Base-by-base conservation (phyloP, 2,888 invertebrate species). In the Heliconius ismenius region DNA sequence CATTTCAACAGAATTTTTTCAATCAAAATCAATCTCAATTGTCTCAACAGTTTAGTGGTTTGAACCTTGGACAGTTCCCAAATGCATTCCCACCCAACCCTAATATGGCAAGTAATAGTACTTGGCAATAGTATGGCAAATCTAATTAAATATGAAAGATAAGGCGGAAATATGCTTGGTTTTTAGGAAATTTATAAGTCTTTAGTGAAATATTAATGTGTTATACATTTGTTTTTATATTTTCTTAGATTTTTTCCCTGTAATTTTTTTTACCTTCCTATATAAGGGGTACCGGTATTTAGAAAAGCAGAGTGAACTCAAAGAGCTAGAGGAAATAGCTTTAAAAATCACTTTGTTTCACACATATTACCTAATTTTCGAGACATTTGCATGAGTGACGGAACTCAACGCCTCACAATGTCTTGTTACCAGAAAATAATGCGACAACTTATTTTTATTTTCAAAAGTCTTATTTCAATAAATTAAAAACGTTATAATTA, bases 41-140 rank as follows among this genome's bases (percentile, higher is more conserved):
- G 60, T 72, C 87, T 11, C 93, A 93, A 81, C 94, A 94, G 81
- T 93, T 94, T 75, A 89, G 90, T 4, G 85, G 87, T 76, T 81
- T 93, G 79, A 92, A 86, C 82, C 83, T 94, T 90, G 92, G 92
- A 4, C 93, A 92, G 83, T 92, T 93, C 80, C 90, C 91, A n/a
- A 92, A 84, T 74, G 87, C 91, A 69, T 92, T 92, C 81, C 81
- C 91, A 74, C 89, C 86, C 2, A 93, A 93, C 79, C 79, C 86
- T 60, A 93, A 93, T 80, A 90, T 93, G 74, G 89, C 93, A 26
- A 92, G 93, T 82, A 94, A 93, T 83, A 83, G 89, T 28, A 89
- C 92, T 73, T 94, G 94, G 94, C 93, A 93, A 83, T 94, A 92
- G 64, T 54, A 36, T n/a, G 11, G n/a, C 32, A 43, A 64, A 21